phyloP scores from a whole-genome alignment of 2,888 invertebrate genomes.

The Beris morrisii region DNA sequence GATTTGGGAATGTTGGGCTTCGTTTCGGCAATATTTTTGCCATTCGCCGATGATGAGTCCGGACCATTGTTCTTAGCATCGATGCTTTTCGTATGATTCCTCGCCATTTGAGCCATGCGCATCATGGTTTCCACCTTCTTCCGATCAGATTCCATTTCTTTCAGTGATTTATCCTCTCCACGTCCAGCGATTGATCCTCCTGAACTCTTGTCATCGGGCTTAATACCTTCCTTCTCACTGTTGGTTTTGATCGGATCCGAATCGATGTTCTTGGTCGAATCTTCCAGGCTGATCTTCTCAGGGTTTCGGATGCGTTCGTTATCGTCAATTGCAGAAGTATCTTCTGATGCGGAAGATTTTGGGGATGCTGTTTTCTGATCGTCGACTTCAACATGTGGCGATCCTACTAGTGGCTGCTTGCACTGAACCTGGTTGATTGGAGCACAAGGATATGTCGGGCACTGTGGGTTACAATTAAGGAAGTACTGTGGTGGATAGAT shows the following conservation, averaged over 20 bases:
- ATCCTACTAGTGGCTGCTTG: too few relatives aligned
- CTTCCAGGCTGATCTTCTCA: constrained; percentile 5
- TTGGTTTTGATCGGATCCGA: neutral
- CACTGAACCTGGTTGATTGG: too few relatives aligned
- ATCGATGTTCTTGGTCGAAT: neutral
- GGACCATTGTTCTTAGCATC: constrained; percentile 14
- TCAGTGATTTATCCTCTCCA: neutral
- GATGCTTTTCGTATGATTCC: constrained; percentile 26
- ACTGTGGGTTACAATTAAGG: too few relatives aligned
- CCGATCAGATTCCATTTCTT: constrained; percentile 1
- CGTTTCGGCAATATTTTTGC: neutral
- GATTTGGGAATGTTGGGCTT: constrained; percentile 15
- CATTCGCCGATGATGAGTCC: constrained; percentile 10
- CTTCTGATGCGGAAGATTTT: too few relatives aligned
- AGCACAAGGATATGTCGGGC: too few relatives aligned
- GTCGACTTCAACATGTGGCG: too few relatives aligned
- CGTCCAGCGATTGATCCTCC: neutral
- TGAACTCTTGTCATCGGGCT: neutral
- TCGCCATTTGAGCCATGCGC: constrained; percentile 6
- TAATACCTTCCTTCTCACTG: neutral
- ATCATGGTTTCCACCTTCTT: neutral
- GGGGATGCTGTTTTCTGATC: too few relatives aligned
- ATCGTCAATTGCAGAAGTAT: neutral
- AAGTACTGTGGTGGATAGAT: too few relatives aligned
- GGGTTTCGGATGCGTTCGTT: neutral